phyloP scores from a whole-genome alignment of 30 jellyfish, hydroid and myxozoan genomes.

The Clytia hemisphaerica region DNA sequence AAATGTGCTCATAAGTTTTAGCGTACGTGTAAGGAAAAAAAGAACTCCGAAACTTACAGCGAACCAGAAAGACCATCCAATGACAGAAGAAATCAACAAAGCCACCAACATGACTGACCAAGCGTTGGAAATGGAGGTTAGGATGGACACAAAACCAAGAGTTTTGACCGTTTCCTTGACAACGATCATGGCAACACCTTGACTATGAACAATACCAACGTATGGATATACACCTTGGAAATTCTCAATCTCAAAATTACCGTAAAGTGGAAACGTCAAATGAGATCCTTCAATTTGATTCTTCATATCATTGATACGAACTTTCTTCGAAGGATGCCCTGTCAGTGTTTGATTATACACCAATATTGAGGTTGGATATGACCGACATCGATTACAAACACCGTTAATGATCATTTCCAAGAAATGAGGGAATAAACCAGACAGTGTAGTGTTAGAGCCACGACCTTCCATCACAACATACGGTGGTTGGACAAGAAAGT shows the following conservation, averaged over 20 bases:
- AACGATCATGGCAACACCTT: conserved; percentile 62
- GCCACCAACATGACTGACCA: conserved; percentile 48
- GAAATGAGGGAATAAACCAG: conserved; percentile 38
- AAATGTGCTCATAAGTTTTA: no score
- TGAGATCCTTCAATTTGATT: conserved; percentile 24
- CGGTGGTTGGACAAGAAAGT: conserved; percentile 42
- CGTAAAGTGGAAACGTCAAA: conserved; percentile 51
- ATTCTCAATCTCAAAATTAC: conserved; percentile 32
- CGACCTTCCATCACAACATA: conserved; percentile 15
- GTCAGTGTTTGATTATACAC: conserved; percentile 17
- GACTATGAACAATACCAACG: conserved; percentile 37
- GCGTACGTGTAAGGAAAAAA: no score
- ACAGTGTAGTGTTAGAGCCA: not conserved
- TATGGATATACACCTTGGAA: conserved; percentile 29
- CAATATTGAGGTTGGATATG: not conserved
- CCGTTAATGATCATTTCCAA: conserved; percentile 17
- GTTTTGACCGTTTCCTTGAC: conserved; percentile 23
- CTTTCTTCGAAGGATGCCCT: conserved; percentile 51
- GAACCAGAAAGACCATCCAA: conserved; percentile 53
- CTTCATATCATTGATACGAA: conserved; percentile 8
- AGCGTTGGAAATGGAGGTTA: not conserved
- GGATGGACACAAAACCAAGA: conserved; percentile 15
- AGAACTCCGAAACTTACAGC: conserved; percentile 55
- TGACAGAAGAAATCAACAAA: conserved; percentile 19
- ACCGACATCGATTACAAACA: conserved; percentile 39